Evolutionary conservation across 2,888 invertebrate genomes (phyloP), one percentile per base, ranked within the genome.

Genomic region (Aporophyla nigra): DNA sequence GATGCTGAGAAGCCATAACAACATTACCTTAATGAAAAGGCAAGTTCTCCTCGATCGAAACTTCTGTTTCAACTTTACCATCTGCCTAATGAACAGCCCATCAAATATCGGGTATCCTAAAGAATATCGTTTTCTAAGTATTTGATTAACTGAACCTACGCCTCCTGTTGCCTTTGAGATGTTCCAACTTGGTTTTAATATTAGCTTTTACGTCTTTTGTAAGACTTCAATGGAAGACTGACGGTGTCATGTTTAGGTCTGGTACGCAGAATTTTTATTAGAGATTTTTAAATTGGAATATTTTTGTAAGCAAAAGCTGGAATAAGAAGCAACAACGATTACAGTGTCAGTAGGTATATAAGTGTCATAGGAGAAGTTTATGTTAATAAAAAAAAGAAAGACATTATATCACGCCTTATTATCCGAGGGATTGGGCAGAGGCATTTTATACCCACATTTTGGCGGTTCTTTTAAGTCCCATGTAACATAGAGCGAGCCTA

Each of bases 81-180:
- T 74, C 43, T 49, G 2, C n/a, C 24, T 83, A 82, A 83, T 80
- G 69, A 83, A 84, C 33, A 65, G 71, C 71, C 71, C 74, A 69
- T 85, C 69, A 86, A 87, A 85, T 85, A 87, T 85, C 87, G 51
- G 71, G 62, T 87, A 73, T 80, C 79, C 65, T 79, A 68, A 86
- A 87, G 79, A 85, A 81, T 81, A 82, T 82, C 54, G 75, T 87
- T 78, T 82, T 82, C 74, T 82, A 72, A 81, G 76, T 81, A 83
- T 79, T 81, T 80, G 71, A 86, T 82, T 71, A 81, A 77, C 68
- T 74, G 24, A 56, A 78, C 74, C 66, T 71, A 74, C n/a, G 51
- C 68, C 73, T 81, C 58, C 14, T 69, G 62, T 66, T 68, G 51
- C 83, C 76, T 88, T 87, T 84, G 73, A 85, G 63, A 82, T 68